Evolutionary conservation across 2,888 invertebrate genomes (phyloP), one percentile per base, ranked within the genome.

Genomic region (Xanthorhoe spadicearia): DNA sequence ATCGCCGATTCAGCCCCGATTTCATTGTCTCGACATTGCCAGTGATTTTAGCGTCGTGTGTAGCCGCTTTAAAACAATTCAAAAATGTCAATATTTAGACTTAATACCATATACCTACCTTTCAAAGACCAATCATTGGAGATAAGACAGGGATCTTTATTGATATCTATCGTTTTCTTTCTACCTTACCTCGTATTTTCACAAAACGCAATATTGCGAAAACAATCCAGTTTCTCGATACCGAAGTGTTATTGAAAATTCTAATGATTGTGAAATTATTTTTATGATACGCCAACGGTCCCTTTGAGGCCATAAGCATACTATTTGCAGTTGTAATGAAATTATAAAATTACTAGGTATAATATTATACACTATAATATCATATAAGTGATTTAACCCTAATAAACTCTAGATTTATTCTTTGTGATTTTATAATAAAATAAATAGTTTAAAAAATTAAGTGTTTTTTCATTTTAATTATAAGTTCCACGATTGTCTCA

Each of bases 391-490:
- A 67, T 54, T 64, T 64, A 67, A 91, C 88, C 88, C 90, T 92
- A 92, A 89, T 92, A 92, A 94, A 94, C 94, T 94, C 94, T 95
- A 95, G 94, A 94, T 94, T 94, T 95, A 94, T 94, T 94, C 94
- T 95, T 95, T 95, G 95, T 95, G 94, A 94, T 94, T 95, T 95
- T 95, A 94, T 94, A 95, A 94, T 95, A 95, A 95, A 95, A 94
- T 89, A 53, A 49, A 91, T 92, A 92, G 90, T 89, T 92, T 88
- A 89, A 90, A 90, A 88, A 75, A 80, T 71, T 35, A 15, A 5
- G n/a, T 56, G 77, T 80, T 77, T 78, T 76, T 7, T 77, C 75
- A 79, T 79, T 79, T 74, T 72, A 74, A 72, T 72, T 8, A 8
- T 61, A 61, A 51, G 35, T 52, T 61, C n/a, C 32, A 32, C 32